These are phyloP conservation scores for Phoenicopterus ruber DNA, from an alignment of 2,113 vertebrate genomes.

Conservation along the genomic window DNA sequence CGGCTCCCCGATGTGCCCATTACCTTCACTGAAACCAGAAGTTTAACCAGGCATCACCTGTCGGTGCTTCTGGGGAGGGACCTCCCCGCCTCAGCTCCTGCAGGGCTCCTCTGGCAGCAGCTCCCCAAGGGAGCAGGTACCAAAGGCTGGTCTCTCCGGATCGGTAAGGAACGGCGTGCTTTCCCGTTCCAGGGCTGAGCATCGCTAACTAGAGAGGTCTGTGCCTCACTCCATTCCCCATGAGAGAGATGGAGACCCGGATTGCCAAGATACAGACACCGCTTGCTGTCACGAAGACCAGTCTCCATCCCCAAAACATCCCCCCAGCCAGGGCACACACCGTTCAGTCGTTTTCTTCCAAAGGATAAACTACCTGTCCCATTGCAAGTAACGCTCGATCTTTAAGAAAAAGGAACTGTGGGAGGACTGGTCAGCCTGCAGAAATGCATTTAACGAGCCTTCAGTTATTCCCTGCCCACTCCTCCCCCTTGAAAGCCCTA, in stretches of 20 bases:
- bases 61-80: neutral
- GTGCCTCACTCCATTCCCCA: neutral
- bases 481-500: neutral
- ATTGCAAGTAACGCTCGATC: neutral
- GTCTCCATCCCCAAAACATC: neutral
- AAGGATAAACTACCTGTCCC: neutral
- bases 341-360: neutral
- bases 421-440: conserved; percentile 31
- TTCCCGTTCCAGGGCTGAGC: neutral
- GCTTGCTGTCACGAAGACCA: neutral
- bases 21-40: neutral
- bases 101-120: neutral
- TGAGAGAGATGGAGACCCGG: neutral
- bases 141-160: neutral
- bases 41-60: neutral
- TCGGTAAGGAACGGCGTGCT: neutral
- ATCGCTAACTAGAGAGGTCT: neutral
- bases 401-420: neutral
- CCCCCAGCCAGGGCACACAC: neutral
- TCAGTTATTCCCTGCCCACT: neutral
- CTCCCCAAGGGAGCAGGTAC: neutral
- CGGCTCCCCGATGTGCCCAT: neutral
- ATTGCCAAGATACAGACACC: neutral
- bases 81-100: neutral
- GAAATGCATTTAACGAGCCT: conserved; percentile 36